These are phyloP conservation scores for Spongilla lacustris DNA, from an alignment of 37 sponge, comb jelly and placozoan species.

Conservation along the genomic window DNA sequence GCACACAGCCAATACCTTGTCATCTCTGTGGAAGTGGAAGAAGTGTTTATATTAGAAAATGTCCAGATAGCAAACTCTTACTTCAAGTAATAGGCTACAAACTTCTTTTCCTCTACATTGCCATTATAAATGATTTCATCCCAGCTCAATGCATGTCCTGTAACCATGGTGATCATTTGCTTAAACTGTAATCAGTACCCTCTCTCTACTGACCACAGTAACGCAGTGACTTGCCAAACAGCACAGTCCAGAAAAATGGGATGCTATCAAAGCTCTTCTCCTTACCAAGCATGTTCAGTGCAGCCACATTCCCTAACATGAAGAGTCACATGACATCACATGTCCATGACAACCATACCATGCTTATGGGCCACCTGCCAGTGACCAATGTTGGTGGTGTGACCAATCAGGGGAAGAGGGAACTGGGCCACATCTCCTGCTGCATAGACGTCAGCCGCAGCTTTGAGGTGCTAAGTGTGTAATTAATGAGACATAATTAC, in stretches of 20 bases:
- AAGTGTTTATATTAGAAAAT: neutral
- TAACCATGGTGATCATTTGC: neutral
- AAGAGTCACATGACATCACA: neutral
- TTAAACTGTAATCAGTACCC: neutral
- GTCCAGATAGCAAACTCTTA: conserved; percentile 1
- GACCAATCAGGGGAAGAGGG: conserved; percentile 74
- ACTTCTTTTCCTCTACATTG: conserved; percentile 74
- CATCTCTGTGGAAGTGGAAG: conserved; percentile 31
- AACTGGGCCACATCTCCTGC: conserved; percentile 91
- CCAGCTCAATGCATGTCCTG: conserved; percentile 74
- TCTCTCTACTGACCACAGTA: conserved; percentile 67
- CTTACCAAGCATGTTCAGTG: conserved; percentile 82
- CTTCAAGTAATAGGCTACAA: conserved; percentile 84
- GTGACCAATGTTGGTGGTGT: conserved; percentile 86
- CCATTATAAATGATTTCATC: conserved; percentile 90
- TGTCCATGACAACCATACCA: conserved; percentile 33
- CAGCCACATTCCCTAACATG: conserved; percentile 78
- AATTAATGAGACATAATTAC: too few species aligned
- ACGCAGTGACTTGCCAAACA: conserved; percentile 90
- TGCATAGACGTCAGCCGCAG: conserved; percentile 77
- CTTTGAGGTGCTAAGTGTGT: conserved; percentile 68
- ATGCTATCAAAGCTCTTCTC: conserved; percentile 71
- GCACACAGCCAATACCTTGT: conserved; percentile 82
- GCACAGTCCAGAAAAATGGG: conserved; percentile 95
- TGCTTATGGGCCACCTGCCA: conserved; percentile 94